phyloP scores from a whole-genome alignment of 1,140 invertebrate genomes.

The Papilio helenus region DNA sequence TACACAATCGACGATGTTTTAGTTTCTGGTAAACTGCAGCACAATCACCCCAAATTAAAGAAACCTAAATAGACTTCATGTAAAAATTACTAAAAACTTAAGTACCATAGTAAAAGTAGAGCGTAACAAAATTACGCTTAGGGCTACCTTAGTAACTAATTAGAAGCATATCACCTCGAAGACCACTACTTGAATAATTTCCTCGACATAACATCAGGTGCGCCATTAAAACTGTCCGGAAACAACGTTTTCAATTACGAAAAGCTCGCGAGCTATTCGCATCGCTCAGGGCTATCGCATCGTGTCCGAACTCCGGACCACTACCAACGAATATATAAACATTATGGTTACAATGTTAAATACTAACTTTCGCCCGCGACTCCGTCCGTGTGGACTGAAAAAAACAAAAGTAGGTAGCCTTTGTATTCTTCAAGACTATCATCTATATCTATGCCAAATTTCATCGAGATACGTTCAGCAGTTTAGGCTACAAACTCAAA shows the following conservation, averaged over 20 bases:
- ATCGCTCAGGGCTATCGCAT: constrained; percentile 58
- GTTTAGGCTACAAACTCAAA: too few relatives aligned
- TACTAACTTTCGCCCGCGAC: background rate
- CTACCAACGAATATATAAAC: background rate
- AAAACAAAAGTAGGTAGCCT: too few relatives aligned
- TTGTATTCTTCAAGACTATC: too few relatives aligned
- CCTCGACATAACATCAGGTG: constrained; percentile 59
- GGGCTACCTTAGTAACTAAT: too few relatives aligned
- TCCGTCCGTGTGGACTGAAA: too few relatives aligned
- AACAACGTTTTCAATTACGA: constrained; percentile 80
- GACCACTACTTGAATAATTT: constrained; percentile 57
- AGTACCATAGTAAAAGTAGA: too few relatives aligned
- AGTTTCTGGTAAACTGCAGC: constrained; percentile 39
- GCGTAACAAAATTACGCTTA: too few relatives aligned
- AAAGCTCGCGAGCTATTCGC: constrained; percentile 77
- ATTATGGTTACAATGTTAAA: background rate
- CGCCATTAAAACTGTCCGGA: constrained; percentile 78
- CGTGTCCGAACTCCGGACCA: background rate
- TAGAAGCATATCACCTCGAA: too few relatives aligned
- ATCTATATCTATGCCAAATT: too few relatives aligned
- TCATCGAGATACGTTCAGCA: too few relatives aligned
- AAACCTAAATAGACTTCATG: too few relatives aligned
- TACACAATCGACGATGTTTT: constrained; percentile 42
- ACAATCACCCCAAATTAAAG: constrained; percentile 42
- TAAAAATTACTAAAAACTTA: too few relatives aligned